A percentile compares a stretch with the other conserved stretches of the same genome.
Conservation (phyloP, 2,888 invertebrate species). For the Pyrochroa serraticornis region DNA sequence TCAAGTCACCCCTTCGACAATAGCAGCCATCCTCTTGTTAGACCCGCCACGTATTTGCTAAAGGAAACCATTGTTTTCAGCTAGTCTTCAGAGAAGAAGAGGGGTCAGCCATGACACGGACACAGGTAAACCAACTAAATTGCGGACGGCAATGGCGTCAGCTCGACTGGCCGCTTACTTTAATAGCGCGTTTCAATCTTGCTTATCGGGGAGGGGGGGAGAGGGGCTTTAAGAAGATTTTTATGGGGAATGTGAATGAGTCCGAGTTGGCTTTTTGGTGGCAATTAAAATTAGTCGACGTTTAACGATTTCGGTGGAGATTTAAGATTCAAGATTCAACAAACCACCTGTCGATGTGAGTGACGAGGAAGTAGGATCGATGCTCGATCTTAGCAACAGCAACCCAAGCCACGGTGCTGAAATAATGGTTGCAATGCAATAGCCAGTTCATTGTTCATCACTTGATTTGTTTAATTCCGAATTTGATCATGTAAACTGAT, state of each 20-base stretch:
- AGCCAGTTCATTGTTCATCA: neutral
- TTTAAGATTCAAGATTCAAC: too few species aligned
- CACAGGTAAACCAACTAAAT: slow-evolving; percentile 33
- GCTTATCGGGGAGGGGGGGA: slow-evolving; percentile 21
- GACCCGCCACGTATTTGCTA: too few species aligned
- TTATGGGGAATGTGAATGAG: neutral
- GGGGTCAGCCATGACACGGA: slow-evolving; percentile 36
- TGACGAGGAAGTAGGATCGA: neutral
- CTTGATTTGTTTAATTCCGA: too few species aligned
- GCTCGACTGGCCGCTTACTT: slow-evolving; percentile 40
- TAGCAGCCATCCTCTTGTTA: slow-evolving; percentile 33
- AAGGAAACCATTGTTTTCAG: neutral
- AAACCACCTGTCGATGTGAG: slow-evolving; percentile 15
- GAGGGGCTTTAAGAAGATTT: neutral
- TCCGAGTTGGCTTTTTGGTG: too few species aligned
- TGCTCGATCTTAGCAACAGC: slow-evolving; percentile 8
- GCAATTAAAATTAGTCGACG: too few species aligned
- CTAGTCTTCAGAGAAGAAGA: slow-evolving; percentile 4
- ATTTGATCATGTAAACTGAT: too few species aligned
- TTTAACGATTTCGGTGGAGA: too few species aligned
- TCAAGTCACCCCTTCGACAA: slow-evolving; percentile 38
- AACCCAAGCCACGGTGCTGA: slow-evolving; percentile 20
- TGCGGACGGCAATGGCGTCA: slow-evolving; percentile 27
- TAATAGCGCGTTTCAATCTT: slow-evolving; percentile 30
- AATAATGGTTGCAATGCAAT: slow-evolving; percentile 15